phyloP scores from a whole-genome alignment of 1,140 invertebrate species.

The Calephelis virginiensis region DNA sequence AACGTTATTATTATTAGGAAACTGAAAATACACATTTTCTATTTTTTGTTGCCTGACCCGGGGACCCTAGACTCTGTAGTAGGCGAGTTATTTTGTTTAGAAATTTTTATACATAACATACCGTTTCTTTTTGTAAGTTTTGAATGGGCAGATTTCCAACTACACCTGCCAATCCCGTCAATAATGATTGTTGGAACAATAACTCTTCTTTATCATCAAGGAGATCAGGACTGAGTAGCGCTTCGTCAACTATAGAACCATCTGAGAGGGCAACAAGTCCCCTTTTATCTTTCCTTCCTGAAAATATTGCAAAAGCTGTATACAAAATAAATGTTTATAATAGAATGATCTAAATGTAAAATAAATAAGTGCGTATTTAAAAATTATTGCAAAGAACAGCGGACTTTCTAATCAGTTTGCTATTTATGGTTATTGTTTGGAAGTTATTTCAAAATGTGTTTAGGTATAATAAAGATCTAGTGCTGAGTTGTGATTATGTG shows the following conservation, averaged over 20 bases:
- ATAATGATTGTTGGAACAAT: slow-evolving; percentile 73
- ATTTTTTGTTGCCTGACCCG: too few species aligned
- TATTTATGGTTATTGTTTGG: too few species aligned
- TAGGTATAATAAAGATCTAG: too few species aligned
- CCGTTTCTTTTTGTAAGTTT: slow-evolving; percentile 75
- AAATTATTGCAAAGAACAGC: too few species aligned
- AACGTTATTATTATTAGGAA: too few species aligned
- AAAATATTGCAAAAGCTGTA: slow-evolving; percentile 25
- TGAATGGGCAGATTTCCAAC: slow-evolving; percentile 80
- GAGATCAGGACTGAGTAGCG: slow-evolving; percentile 62
- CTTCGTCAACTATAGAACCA: slow-evolving; percentile 83
- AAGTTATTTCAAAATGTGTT: too few species aligned
- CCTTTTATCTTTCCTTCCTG: slow-evolving; percentile 81
- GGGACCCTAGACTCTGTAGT: too few species aligned
- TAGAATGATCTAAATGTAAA: too few species aligned
- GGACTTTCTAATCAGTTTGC: too few species aligned
- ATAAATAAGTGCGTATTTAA: background rate
- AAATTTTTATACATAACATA: slow-evolving; percentile 31
- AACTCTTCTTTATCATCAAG: slow-evolving; percentile 49
- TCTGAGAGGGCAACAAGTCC: slow-evolving; percentile 82
- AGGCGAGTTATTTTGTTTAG: too few species aligned
- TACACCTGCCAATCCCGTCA: slow-evolving; percentile 83
- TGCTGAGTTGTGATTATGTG: too few species aligned
- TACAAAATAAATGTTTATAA: background rate
- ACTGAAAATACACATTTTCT: too few species aligned